Percentiles rank a stretch among this genome's conserved stretches.
These are phyloP conservation scores for Machimus rusticus DNA, from an alignment of 2,888 invertebrate genomes.

Conservation along the genomic window DNA sequence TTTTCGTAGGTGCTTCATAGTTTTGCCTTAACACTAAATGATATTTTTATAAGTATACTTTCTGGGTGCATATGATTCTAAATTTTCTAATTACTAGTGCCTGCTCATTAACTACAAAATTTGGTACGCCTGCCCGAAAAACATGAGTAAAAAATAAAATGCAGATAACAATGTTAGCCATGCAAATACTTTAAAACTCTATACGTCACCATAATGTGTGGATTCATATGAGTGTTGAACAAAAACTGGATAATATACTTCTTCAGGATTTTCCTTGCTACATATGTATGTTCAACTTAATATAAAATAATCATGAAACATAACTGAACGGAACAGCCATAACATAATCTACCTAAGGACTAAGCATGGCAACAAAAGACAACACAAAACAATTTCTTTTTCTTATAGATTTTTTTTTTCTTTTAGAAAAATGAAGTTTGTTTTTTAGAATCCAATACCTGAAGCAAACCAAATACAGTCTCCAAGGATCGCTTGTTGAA, in stretches of 20 bases:
- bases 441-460: constrained; percentile 50
- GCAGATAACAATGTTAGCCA: background rate
- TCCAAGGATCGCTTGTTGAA: constrained; percentile 50
- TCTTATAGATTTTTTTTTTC: background rate
- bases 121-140: background rate
- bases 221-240: background rate
- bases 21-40: no score
- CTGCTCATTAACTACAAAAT: background rate
- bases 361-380: constrained; percentile 39
- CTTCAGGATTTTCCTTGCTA: background rate
- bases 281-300: background rate
- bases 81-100: background rate
- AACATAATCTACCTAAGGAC: constrained; percentile 1
- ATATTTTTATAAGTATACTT: no score
- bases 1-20: no score
- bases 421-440: background rate
- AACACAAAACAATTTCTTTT: constrained; percentile 11
- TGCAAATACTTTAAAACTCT: background rate
- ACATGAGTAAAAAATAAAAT: background rate
- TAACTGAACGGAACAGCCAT: constrained; percentile 13
- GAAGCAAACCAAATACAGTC: constrained; percentile 51
- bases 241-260: background rate
- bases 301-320: background rate
- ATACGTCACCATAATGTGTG: background rate
- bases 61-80: background rate